Conservation (phyloP, 1,140 invertebrate species). For the Rhynchophorus ferrugineus region DNA sequence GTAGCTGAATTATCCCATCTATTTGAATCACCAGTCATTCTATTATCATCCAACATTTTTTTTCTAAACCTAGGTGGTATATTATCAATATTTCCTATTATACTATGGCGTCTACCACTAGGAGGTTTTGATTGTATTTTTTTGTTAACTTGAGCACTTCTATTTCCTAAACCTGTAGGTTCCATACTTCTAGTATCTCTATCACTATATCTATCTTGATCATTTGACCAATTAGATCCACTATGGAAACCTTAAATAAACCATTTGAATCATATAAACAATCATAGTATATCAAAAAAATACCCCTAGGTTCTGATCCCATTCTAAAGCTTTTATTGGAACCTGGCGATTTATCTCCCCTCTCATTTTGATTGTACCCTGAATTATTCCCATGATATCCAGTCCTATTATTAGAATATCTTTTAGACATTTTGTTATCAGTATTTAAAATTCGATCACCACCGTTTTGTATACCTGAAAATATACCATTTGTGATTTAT, state of each 20-base stretch:
- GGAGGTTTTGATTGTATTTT: slow-evolving; percentile 48
- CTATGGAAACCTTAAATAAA: background rate
- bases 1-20: slow-evolving; percentile 39
- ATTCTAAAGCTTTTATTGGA: slow-evolving; percentile 37
- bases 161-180: slow-evolving; percentile 35
- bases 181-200: slow-evolving; percentile 49
- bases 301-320: slow-evolving; percentile 47
- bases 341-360: slow-evolving; percentile 28
- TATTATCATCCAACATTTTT: slow-evolving; percentile 47
- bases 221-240: slow-evolving; percentile 5
- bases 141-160: slow-evolving; percentile 23
- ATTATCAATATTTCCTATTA: slow-evolving; percentile 41
- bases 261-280: background rate
- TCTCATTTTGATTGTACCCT: slow-evolving; percentile 21
- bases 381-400: slow-evolving; percentile 2
- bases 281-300: too few species aligned
- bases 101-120: slow-evolving; percentile 43
- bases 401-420: slow-evolving; percentile 23
- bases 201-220: slow-evolving; percentile 8
- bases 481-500: too few species aligned
- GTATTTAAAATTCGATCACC: slow-evolving; percentile 31
- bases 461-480: slow-evolving; percentile 24
- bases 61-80: slow-evolving; percentile 48
- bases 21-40: slow-evolving; percentile 43
- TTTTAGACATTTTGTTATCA: slow-evolving; percentile 25